Evolutionary conservation across 2,113 vertebrate genomes (phyloP).

Genomic region (Desmodus rotundus): DNA sequence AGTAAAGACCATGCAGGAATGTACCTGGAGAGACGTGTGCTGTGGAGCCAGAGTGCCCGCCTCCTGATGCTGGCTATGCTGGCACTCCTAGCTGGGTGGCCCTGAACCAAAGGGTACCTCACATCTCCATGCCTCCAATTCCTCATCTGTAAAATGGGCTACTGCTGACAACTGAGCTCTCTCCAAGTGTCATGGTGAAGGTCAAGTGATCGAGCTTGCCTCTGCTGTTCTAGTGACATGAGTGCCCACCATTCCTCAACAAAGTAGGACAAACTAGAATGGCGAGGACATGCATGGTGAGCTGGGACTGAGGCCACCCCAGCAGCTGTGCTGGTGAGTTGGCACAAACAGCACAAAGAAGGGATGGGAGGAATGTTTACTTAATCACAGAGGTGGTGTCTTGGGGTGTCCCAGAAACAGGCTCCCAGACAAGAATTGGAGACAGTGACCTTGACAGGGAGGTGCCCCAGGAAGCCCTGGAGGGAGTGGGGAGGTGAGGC

Average conservation of each 20-base stretch:
- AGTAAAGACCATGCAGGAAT: fast-evolving
- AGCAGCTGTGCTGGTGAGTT: neutral
- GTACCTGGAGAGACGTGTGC: fast-evolving
- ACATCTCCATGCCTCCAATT: neutral
- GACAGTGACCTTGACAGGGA: neutral
- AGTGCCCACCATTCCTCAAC: neutral
- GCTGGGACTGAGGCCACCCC: fast-evolving
- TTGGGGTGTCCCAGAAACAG: neutral
- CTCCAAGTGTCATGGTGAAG: neutral
- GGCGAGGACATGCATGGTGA: fast-evolving
- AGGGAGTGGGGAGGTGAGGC: neutral
- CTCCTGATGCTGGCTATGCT: fast-evolving
- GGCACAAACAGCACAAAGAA: neutral
- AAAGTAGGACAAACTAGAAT: neutral
- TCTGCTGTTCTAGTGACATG: fast-evolving
- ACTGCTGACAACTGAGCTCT: too few species aligned
- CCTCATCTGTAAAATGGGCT: neutral
- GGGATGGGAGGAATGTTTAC: neutral
- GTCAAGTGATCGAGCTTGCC: too few species aligned
- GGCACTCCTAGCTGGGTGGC: neutral
- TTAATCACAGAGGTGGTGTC: neutral
- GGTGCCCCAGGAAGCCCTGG: neutral
- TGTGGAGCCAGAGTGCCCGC: fast-evolving
- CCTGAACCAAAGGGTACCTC: neutral
- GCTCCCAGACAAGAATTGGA: neutral